phyloP scores from a whole-genome alignment of 2,797 vertebrate species.

The Rousettus madagascariensis region DNA sequence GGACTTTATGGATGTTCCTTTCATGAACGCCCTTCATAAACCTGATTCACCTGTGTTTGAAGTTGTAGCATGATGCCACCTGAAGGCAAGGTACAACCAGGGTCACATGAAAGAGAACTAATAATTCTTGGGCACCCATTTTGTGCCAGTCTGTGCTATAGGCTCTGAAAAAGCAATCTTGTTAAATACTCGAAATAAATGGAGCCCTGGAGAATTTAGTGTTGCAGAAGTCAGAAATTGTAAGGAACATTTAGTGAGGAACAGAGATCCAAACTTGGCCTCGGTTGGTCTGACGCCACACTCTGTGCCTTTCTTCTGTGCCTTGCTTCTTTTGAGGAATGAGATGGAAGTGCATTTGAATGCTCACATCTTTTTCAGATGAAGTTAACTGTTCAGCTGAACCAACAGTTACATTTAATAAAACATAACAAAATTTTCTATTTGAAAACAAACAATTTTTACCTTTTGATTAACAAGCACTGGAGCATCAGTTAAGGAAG shows the following conservation, averaged over 20 bases:
- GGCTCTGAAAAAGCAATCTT: not conserved
- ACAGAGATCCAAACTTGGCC: not conserved
- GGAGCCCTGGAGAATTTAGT: not conserved
- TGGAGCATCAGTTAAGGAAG: conserved; percentile 84
- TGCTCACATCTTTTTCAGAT: not conserved
- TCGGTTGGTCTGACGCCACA: not conserved
- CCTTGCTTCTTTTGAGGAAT: not conserved
- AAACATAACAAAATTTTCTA: not conserved
- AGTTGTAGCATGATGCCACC: not conserved
- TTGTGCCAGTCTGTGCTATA: not conserved
- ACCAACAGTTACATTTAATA: not conserved
- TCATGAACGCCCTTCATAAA: not conserved
- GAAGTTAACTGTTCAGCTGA: not conserved
- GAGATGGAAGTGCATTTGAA: not conserved
- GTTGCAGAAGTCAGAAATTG: not conserved
- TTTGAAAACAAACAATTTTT: conserved; percentile 58
- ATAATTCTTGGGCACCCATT: not conserved
- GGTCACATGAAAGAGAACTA: not conserved
- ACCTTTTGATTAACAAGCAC: conserved; percentile 89
- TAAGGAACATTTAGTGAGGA: not conserved
- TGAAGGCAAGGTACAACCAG: not conserved
- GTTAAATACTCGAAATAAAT: not conserved
- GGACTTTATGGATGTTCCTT: not conserved
- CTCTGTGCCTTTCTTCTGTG: not conserved
- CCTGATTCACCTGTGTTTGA: not conserved